Evolutionary conservation across 2,113 vertebrate species (phyloP).

Genomic region (Pardalotus punctatus): DNA sequence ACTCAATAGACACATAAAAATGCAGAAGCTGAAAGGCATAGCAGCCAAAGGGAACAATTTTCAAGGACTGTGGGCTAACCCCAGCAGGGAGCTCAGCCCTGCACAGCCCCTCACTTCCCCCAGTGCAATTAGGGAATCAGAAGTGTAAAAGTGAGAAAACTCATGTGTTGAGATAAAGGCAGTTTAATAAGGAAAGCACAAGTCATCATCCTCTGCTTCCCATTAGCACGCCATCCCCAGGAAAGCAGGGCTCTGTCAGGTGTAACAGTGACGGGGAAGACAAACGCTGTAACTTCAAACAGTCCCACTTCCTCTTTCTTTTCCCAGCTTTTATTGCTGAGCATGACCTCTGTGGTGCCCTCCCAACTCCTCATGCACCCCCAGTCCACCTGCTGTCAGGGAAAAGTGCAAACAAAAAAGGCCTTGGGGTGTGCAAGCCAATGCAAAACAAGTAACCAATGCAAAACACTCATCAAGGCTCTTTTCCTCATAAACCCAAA

Average conservation of each 20-base stretch:
- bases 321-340: not conserved
- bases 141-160: not conserved
- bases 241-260: not conserved
- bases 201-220: not conserved
- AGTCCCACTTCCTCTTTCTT: not conserved
- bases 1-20: not conserved
- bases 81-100: not conserved
- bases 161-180: not conserved
- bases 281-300: fast-evolving
- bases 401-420: not conserved
- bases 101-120: fast-evolving
- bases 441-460: not conserved
- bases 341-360: no score
- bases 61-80: not conserved
- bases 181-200: not conserved
- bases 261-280: not conserved
- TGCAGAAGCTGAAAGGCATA: not conserved
- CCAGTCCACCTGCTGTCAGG: not conserved
- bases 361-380: fast-evolving
- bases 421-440: not conserved
- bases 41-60: not conserved
- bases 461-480: not conserved
- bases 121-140: fast-evolving
- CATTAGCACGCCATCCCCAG: not conserved
- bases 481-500: not conserved